Conservation (phyloP, 1,140 invertebrate genomes). For the Propsilocerus akamusi region DNA sequence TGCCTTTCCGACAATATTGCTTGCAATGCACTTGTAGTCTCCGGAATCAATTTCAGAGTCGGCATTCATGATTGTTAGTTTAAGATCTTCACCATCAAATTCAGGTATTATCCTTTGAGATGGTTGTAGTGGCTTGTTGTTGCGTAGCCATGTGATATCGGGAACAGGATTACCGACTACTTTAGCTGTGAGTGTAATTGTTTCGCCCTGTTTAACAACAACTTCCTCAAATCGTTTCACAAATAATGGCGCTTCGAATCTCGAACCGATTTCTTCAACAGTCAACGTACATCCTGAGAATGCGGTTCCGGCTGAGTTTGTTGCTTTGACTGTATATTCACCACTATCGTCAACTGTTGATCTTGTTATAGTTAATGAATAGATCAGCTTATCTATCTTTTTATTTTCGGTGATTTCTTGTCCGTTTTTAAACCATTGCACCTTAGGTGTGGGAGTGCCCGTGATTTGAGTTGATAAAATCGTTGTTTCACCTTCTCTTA, state of each 20-base stretch:
- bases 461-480: conserved; percentile 57
- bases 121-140: conserved; percentile 62
- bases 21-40: conserved; percentile 75
- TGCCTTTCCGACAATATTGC: conserved; percentile 65
- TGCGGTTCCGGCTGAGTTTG: conserved; percentile 51
- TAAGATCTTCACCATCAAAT: conserved; percentile 71
- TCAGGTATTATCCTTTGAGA: conserved; percentile 51
- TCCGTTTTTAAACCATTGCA: conserved; percentile 63
- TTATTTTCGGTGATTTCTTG: conserved; percentile 36
- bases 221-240: conserved; percentile 73
- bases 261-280: conserved; percentile 41
- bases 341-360: conserved; percentile 46
- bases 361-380: conserved; percentile 45
- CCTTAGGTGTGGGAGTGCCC: conserved; percentile 58
- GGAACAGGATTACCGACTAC: conserved; percentile 77
- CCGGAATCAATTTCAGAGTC: conserved; percentile 67
- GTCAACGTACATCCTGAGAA: conserved; percentile 10
- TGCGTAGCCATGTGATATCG: conserved; percentile 73
- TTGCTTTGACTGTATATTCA: conserved; percentile 62
- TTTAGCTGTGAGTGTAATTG: conserved; percentile 61
- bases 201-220: conserved; percentile 59
- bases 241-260: conserved; percentile 67
- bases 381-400: conserved; percentile 45
- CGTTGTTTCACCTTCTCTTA: conserved; percentile 59
- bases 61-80: conserved; percentile 57